Evolutionary conservation across 2,797 vertebrate genomes (phyloP), one percentile per base, ranked within the genome.

Genomic region (Lepus townsendii): DNA sequence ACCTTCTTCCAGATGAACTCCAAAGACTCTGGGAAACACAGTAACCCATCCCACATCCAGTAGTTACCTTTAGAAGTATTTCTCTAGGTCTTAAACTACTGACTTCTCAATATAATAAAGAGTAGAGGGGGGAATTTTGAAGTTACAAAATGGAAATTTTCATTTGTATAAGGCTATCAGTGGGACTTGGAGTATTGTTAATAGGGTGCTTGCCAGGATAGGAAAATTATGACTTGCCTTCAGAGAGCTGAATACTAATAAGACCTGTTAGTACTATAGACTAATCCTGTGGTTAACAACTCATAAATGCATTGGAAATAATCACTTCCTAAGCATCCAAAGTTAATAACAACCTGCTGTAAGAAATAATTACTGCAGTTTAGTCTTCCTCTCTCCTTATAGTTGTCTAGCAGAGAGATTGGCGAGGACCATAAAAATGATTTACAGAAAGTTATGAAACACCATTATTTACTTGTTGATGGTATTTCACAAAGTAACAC

Each of bases 1-100:
- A 97, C 97, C 96, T 98, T 98, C 96, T 96, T 98, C 96, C 88
- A 90, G 95, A 83, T 97, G 97, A 98, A 97, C 96, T 98, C 95
- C 96, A 98, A 97, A 95, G 96, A 96, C 96, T 96, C 97, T 97
- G 97, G 96, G 93, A 97, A 97, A 97, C 97, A 92, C 86, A 95
- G 27, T 97, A 96, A 97, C 97, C 96, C 96, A 83, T 78, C 93
- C 94, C 92, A 84, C 80, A 97, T 96, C 95, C 92, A 95, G 96
- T 97, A 97, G 96, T 97, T 96, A 97, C 95, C 93, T 97, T 98
- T 97, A 97, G 97, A 98, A 98, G 97, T 98, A 97, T 97, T 98
- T 98, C 97, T 98, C 94, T 97, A 97, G 96, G 97, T 97, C 95
- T 96, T 97, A 94, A 97, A 97, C 97, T 97, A 89, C 95, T 97